Base-by-base conservation (phyloP, 2,797 vertebrate genomes). In the Sebastes itinus region DNA sequence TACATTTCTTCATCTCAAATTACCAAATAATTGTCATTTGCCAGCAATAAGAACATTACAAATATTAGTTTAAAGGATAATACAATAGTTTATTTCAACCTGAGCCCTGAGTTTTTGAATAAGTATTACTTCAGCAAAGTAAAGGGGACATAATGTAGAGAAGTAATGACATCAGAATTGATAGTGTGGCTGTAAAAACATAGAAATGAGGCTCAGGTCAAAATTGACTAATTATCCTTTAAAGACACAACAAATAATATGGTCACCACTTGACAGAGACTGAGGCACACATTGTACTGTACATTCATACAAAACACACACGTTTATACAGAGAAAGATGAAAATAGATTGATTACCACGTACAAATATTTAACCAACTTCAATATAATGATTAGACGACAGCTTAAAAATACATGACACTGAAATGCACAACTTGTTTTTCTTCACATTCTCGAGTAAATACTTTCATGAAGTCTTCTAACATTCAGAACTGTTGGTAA, bases 401-500 rank as follows among this genome's bases (percentile, higher is more conserved):
- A 67, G 56, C 64, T 70, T 75, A 30, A 61, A 75, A 76, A 64
- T 55, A 73, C 46, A 70, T 63, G 49, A 77, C 71, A 86, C 56
- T 75, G 30, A 79, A 87, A 83, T 33, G 22, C 38, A 83, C 63
- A 62, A 68, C 58, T 69, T 58, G 2, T 72, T 82, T 78, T 74
- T 84, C 14, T 80, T 92, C 87, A 94, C 93, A 95, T 95, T 95
- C 91, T 88, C 84, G 14, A 59, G 74, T 77, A 80, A 78, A 78
- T 94, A 95, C 94, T 94, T 95, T 95, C 93, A 95, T 85, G 61
- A 88, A 84, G 92, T 94, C 93, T 93, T 65, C 59, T 60, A 86
- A 94, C 91, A 94, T 95, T 95, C 94, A 83, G 52, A 81, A 81
- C 49, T 71, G 56, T 42, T 83, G 54, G 58, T 58, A 70, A 49